Evolutionary conservation across 2,113 vertebrate species (phyloP).

Genomic region (Arothron firmamentum): DNA sequence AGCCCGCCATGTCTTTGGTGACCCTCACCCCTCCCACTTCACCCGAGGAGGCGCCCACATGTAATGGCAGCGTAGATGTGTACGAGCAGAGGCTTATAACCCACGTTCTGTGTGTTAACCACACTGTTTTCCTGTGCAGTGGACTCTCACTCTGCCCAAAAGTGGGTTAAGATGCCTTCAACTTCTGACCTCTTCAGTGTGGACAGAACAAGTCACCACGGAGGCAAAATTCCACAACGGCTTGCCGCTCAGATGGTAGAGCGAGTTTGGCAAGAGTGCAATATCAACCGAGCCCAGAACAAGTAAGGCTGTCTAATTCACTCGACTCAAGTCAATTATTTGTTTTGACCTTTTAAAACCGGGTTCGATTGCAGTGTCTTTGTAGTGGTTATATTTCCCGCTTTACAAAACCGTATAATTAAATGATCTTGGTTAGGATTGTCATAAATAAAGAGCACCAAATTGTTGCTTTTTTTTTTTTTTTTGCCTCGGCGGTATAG

Average conservation of each 20-base stretch:
- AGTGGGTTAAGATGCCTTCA: conserved; percentile 90
- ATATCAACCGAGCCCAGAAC: conserved; percentile 94
- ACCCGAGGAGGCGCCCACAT: conserved; percentile 94
- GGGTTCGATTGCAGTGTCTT: too few relatives aligned
- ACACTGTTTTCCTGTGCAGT: conserved; percentile 68
- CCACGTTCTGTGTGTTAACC: background rate
- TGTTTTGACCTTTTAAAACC: too few relatives aligned
- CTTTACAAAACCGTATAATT: too few relatives aligned
- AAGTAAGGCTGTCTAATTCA: conserved; percentile 76
- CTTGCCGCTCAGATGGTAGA: conserved; percentile 92
- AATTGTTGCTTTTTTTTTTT: too few relatives aligned
- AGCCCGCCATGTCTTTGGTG: conserved; percentile 95
- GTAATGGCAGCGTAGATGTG: conserved; percentile 59
- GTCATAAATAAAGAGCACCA: too few relatives aligned
- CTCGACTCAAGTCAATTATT: too few relatives aligned
- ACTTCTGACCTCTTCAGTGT: conserved; percentile 85
- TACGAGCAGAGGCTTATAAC: background rate
- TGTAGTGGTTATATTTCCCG: too few relatives aligned
- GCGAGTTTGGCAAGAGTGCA: conserved; percentile 98
- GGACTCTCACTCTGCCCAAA: conserved; percentile 90
- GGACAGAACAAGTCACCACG: conserved; percentile 91
- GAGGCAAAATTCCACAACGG: conserved; percentile 91
- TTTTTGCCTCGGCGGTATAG: too few relatives aligned
- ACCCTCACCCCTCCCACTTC: conserved; percentile 97
- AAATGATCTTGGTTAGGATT: too few relatives aligned